Evolutionary conservation across 2,797 vertebrate genomes (phyloP), one percentile per base, ranked within the genome.

Genomic region (Sebastes matsubarae): DNA sequence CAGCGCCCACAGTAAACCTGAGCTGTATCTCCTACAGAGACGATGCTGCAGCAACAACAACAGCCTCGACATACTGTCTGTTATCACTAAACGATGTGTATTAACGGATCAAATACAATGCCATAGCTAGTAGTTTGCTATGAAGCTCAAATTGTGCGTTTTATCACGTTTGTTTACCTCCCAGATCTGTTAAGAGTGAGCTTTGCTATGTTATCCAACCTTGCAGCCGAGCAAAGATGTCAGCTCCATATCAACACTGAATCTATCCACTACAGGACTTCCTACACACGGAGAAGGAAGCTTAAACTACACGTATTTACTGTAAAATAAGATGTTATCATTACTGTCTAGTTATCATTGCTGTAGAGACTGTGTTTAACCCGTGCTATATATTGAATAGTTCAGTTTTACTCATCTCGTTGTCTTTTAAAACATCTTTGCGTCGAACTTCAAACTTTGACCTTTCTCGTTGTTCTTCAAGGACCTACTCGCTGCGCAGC

Each of bases 1-100:
- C 9, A 91, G 68, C 4, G 83, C 66, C 91, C 90, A 90, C 4
- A 89, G 9, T 4, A 87, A 78, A 24, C 75, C 32, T 22, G 71
- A 68, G 4, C 74, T 80, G 60, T 84, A 66, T 30, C 87, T 93
- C 50, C 84, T 91, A 29, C 87, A 93, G 20, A 90, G 60, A 5
- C 73, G 72, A 9, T 89, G 83, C 69, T 77, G 92, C 77, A 91
- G 79, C 70, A 95, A 77, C 78, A 95, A 80, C 70, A 95, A 77
- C 77, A 95, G 79, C 14, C 94, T 93, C 46, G 93, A 92, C 96
- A 96, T 96, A 5, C 8, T 61, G 52, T 25, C 67, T 32, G 16
- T 16, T 52, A 4, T 63, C n/a, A 34, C n/a, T 42, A 2, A 24
- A 8, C 13, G 10, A 0, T 1, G 6, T 34, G 2, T 18, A n/a